Evolutionary conservation across 35 echinoderm and acorn worm genomes (phyloP).

Genomic region (Eucidaris tribuloides): DNA sequence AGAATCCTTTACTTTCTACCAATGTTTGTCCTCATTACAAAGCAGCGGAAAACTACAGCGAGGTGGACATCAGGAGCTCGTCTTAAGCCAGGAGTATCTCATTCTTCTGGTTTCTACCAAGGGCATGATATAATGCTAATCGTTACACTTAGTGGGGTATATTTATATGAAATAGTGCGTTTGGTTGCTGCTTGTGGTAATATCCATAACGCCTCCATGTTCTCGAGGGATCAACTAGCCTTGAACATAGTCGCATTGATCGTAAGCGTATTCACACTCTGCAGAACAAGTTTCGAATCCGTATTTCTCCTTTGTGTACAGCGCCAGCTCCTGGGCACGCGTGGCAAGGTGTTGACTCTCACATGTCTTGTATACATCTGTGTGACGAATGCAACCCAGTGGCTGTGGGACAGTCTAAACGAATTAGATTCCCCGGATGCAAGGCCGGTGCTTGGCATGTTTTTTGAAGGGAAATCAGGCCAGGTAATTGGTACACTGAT

Average conservation of each 20-base stretch:
- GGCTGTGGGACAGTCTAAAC: background rate
- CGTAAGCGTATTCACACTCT: background rate
- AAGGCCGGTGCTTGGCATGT: background rate
- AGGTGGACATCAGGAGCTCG: background rate
- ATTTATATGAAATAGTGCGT: background rate
- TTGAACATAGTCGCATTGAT: background rate
- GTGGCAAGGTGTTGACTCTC: background rate
- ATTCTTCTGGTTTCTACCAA: background rate
- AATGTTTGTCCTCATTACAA: background rate
- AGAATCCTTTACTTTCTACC: background rate
- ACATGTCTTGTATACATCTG: background rate
- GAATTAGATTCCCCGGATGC: background rate
- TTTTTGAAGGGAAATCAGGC: background rate
- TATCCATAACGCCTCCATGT: background rate
- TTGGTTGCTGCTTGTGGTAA: background rate
- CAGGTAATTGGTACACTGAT: background rate
- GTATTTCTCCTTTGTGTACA: background rate
- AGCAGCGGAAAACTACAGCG: background rate
- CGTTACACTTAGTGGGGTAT: background rate
- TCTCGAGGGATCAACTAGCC: background rate
- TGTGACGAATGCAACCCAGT: background rate
- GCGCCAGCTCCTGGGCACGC: background rate
- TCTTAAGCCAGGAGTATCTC: background rate
- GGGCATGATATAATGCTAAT: background rate
- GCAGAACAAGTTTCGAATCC: background rate